phyloP scores from a whole-genome alignment of 2,797 vertebrate genomes.

The Valencia hispanica region DNA sequence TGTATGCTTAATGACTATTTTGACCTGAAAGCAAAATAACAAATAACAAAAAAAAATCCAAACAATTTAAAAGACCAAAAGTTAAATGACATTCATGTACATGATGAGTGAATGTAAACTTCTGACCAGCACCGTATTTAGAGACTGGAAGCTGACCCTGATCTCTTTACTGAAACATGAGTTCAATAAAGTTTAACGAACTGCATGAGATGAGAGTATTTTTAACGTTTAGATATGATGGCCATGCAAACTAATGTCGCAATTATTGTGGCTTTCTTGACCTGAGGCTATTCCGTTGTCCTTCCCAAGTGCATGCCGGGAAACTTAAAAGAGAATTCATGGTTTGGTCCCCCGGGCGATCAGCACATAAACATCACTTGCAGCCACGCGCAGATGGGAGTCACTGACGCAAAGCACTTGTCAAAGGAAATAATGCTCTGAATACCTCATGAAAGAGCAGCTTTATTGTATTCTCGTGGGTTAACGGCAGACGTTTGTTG shows the following conservation, averaged over 20 bases:
- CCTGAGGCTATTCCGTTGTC: conserved; percentile 6
- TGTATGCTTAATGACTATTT: not conserved
- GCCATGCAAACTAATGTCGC: conserved; percentile 15
- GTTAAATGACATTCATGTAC: not conserved
- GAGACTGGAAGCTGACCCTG: not conserved
- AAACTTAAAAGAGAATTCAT: conserved; percentile 29
- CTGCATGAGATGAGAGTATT: conserved; percentile 16
- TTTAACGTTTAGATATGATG: conserved; percentile 19
- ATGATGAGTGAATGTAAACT: not conserved
- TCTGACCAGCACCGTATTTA: not conserved
- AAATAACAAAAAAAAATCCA: not conserved
- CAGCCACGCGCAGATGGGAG: conserved; percentile 12
- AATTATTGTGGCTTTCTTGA: conserved; percentile 23
- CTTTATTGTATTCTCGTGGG: conserved; percentile 25
- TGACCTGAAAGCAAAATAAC: not conserved
- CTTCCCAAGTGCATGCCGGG: conserved; percentile 34
- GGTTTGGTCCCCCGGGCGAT: conserved; percentile 7
- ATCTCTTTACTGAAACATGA: not conserved
- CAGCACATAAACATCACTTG: conserved; percentile 19
- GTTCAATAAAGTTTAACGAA: conserved; percentile 20
- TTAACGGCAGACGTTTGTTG: conserved; percentile 37
- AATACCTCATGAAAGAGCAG: conserved; percentile 24
- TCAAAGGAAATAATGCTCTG: conserved; percentile 26
- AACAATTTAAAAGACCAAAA: not conserved
- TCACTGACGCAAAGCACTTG: conserved; percentile 19